Evolutionary conservation across 2,888 invertebrate species (phyloP).

Genomic region (Zygothrica quintamaculata): DNA sequence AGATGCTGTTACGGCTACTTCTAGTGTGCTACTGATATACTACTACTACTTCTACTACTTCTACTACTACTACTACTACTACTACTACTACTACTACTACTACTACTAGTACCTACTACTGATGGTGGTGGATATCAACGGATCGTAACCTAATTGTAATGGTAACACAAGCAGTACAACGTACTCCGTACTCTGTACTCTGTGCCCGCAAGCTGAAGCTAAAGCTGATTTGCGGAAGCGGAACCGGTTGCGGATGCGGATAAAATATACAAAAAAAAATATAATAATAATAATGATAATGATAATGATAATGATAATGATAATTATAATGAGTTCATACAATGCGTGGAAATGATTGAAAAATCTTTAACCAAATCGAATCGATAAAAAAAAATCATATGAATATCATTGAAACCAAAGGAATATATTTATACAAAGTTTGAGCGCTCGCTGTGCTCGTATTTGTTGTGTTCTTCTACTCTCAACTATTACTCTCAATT

Average conservation of each 20-base stretch:
- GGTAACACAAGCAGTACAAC: slow-evolving; percentile 67
- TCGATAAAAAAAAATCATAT: slow-evolving; percentile 27
- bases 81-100: slow-evolving; percentile 42
- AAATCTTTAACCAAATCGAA: slow-evolving; percentile 20
- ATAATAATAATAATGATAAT: too few relatives aligned
- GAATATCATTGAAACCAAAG: slow-evolving; percentile 61
- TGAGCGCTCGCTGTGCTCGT: slow-evolving; percentile 53
- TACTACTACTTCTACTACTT: slow-evolving; percentile 39
- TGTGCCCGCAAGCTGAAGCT: slow-evolving; percentile 16
- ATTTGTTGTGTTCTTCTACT: slow-evolving; percentile 48
- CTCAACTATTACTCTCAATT: slow-evolving; percentile 22
- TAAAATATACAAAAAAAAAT: slow-evolving; percentile 2
- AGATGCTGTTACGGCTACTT: slow-evolving; percentile 46
- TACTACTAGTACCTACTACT: slow-evolving; percentile 62
- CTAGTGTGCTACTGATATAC: slow-evolving; percentile 34
- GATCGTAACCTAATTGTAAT: slow-evolving; percentile 62
- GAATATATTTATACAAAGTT: slow-evolving; percentile 84
- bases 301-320: too few relatives aligned
- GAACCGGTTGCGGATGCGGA: slow-evolving; percentile 32
- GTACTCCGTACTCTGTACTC: slow-evolving; percentile 42
- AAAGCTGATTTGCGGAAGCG: slow-evolving; percentile 4
- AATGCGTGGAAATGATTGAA: slow-evolving; percentile 45
- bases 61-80: slow-evolving; percentile 54
- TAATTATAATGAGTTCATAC: too few relatives aligned
- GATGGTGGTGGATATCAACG: slow-evolving; percentile 63